Evolutionary conservation across 1,140 invertebrate species (phyloP).

Genomic region (Agrypnia vestita): DNA sequence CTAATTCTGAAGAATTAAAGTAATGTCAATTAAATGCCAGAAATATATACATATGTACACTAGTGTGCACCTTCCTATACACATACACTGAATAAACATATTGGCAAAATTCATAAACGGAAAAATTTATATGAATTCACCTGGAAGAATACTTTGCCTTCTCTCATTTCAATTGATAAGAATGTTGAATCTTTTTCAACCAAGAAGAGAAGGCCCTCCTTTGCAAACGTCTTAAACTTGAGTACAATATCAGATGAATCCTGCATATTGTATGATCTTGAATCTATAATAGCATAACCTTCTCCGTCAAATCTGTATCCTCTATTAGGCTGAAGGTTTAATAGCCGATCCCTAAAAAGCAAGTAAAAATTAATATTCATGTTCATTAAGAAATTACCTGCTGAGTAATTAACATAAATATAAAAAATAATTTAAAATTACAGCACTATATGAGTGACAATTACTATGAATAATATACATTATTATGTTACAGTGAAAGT

Average conservation of each 20-base stretch:
- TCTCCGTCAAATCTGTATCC: conserved; percentile 90
- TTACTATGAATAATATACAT: too few relatives aligned
- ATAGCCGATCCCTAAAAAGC: conserved; percentile 75
- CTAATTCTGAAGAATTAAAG: too few relatives aligned
- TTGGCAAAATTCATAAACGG: neutral
- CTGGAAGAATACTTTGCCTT: conserved; percentile 83
- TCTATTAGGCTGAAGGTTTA: conserved; percentile 76
- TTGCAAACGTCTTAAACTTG: conserved; percentile 89
- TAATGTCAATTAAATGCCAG: too few relatives aligned
- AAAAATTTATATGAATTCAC: conserved; percentile 63
- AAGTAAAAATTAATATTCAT: conserved; percentile 39
- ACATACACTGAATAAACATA: too few relatives aligned
- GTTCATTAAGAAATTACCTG: neutral
- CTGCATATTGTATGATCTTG: conserved; percentile 72
- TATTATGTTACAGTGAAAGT: too few relatives aligned
- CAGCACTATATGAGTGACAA: neutral
- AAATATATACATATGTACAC: too few relatives aligned
- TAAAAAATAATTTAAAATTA: neutral
- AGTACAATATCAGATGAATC: conserved; percentile 78
- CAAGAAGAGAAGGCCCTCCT: conserved; percentile 91
- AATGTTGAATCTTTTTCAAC: conserved; percentile 84
- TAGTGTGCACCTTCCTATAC: too few relatives aligned
- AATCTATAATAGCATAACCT: conserved; percentile 85
- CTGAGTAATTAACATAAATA: neutral
- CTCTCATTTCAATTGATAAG: conserved; percentile 87